These are phyloP conservation scores for Pemphredon lugubris DNA, from an alignment of 2,888 invertebrate genomes.

Conservation along the genomic window DNA sequence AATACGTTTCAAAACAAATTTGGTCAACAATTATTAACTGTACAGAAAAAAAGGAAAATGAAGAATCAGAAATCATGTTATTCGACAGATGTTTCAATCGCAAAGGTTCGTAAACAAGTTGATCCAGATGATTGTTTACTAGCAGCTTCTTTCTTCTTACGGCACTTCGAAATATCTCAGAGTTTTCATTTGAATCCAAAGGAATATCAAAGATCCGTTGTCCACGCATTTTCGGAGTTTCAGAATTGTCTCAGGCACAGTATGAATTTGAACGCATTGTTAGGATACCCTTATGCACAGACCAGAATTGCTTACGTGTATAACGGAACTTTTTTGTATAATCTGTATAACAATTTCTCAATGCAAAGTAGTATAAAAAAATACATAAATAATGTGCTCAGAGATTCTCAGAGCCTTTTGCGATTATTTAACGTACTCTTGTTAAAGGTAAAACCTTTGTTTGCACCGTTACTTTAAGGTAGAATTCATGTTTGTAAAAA, in stretches of 20 bases:
- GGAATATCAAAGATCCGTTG: slow-evolving; percentile 83
- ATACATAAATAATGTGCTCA: slow-evolving; percentile 81
- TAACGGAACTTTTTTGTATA: slow-evolving; percentile 90
- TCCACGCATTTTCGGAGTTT: slow-evolving; percentile 86
- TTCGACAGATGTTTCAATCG: slow-evolving; percentile 74
- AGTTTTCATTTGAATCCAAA: slow-evolving; percentile 83
- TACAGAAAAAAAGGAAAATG: slow-evolving; percentile 16
- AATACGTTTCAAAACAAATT: slow-evolving; percentile 82
- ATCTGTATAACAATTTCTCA: slow-evolving; percentile 85
- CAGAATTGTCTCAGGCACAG: slow-evolving; percentile 85
- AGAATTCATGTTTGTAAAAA: slow-evolving; percentile 20
- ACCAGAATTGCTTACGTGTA: slow-evolving; percentile 85
- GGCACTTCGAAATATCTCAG: slow-evolving; percentile 84
- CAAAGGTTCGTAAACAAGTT: slow-evolving; percentile 82
- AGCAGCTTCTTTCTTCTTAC: slow-evolving; percentile 83
- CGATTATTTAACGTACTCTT: slow-evolving; percentile 69
- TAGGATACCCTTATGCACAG: slow-evolving; percentile 84
- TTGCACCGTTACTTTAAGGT: slow-evolving; percentile 10
- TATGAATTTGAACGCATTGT: slow-evolving; percentile 85
- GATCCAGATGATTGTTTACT: slow-evolving; percentile 84
- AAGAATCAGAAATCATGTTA: slow-evolving; percentile 11
- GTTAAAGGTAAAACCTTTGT: slow-evolving; percentile 56
- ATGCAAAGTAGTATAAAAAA: slow-evolving; percentile 82
- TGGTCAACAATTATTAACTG: slow-evolving; percentile 70
- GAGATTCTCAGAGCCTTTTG: slow-evolving; percentile 75